Evolutionary conservation across 2,797 vertebrate species (phyloP).

Genomic region (Peromyscus nudipes): DNA sequence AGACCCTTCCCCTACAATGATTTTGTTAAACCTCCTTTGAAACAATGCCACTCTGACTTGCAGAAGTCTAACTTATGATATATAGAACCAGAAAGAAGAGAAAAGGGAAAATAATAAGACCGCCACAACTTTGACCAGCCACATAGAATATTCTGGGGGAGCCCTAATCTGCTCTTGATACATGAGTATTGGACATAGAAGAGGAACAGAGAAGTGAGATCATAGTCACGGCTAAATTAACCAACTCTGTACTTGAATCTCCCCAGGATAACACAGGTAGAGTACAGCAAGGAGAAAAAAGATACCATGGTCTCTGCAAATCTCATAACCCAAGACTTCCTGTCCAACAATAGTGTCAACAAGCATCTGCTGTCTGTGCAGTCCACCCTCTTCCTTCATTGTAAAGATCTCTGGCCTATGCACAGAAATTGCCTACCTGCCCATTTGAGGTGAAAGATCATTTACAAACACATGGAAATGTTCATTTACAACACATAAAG

Average conservation of each 20-base stretch:
- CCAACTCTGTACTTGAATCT: neutral
- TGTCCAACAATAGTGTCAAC: neutral
- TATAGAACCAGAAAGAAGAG: neutral
- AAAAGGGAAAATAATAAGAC: neutral
- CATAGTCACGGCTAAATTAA: neutral
- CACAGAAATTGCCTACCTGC: neutral
- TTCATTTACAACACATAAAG: neutral
- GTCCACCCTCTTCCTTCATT: neutral
- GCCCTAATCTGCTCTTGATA: neutral
- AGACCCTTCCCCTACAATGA: neutral
- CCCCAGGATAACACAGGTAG: neutral
- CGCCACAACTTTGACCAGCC: neutral
- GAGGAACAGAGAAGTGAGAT: neutral
- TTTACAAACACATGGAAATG: neutral
- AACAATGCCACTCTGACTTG: neutral
- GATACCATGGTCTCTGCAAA: neutral
- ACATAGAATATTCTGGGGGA: rapidly evolving
- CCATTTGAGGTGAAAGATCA: neutral
- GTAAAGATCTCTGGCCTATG: neutral
- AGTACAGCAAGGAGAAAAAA: neutral
- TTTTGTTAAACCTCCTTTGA: constrained; percentile 12
- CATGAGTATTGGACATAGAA: neutral
- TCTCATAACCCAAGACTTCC: neutral
- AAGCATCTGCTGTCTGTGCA: neutral
- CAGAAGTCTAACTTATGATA: neutral